Conservation (phyloP, 2,113 vertebrate species). For the Sisor rabdophorus region DNA sequence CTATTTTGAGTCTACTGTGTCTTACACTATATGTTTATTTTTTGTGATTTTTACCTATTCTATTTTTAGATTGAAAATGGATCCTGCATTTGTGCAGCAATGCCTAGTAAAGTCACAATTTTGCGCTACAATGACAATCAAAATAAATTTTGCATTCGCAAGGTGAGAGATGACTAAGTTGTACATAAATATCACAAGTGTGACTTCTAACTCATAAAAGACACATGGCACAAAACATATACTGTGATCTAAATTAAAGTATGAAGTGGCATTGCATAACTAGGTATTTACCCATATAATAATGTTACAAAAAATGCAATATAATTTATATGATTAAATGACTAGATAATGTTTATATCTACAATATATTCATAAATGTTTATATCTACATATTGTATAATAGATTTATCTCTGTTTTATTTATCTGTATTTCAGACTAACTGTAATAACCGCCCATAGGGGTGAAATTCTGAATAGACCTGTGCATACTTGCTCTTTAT, state of each 20-base stretch:
- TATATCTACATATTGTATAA: too few species aligned
- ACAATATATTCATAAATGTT: too few species aligned
- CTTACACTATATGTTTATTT: not conserved
- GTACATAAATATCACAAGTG: not conserved
- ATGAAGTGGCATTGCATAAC: not conserved
- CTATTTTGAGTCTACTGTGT: not conserved
- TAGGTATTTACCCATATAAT: too few species aligned
- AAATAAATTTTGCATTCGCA: conserved; percentile 95
- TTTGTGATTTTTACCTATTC: conserved; percentile 1
- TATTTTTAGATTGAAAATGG: conserved; percentile 83
- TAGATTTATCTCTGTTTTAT: too few species aligned
- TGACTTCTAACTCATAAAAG: not conserved
- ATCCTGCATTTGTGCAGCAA: conserved; percentile 95
- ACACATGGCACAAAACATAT: not conserved
- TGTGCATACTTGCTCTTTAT: conserved; percentile 9
- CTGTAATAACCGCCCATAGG: conserved; percentile 12
- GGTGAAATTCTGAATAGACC: not conserved
- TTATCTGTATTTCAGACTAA: not conserved
- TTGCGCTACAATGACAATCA: conserved; percentile 93
- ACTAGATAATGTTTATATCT: too few species aligned
- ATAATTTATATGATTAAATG: too few species aligned
- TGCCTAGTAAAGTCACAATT: conserved; percentile 91
- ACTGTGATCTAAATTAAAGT: not conserved
- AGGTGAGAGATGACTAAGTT: conserved; percentile 67
- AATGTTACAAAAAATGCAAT: too few species aligned